A percentile compares a stretch with the other conserved stretches of the same genome.
Evolutionary conservation across 1,140 invertebrate species (phyloP).

Genomic region (Rhagoletis zephyria): DNA sequence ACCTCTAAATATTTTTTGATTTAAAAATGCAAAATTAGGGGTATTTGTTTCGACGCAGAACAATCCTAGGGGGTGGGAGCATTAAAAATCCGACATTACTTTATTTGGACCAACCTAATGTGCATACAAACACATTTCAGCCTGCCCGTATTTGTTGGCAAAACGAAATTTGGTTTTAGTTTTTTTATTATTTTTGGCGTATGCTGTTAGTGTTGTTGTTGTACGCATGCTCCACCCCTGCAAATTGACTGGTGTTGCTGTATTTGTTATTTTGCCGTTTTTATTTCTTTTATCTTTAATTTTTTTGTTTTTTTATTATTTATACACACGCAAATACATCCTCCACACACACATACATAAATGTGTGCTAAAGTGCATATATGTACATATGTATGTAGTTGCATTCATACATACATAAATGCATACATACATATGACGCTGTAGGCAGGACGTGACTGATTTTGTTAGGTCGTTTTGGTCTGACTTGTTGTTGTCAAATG

Average conservation of each 20-base stretch:
- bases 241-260: not conserved
- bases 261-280: not conserved
- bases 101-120: too few relatives aligned
- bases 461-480: not conserved
- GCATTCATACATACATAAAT: not conserved
- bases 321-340: too few relatives aligned
- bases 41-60: too few relatives aligned
- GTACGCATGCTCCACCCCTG: conserved; percentile 17
- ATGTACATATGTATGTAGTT: not conserved
- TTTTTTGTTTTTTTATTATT: not conserved
- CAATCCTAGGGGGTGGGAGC: too few relatives aligned
- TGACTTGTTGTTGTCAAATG: conserved; percentile 18
- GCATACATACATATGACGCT: not conserved
- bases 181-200: not conserved
- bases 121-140: too few relatives aligned
- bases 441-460: not conserved
- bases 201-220: not conserved
- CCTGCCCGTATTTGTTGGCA: not conserved
- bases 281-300: not conserved
- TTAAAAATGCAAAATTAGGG: too few relatives aligned
- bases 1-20: too few relatives aligned
- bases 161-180: not conserved
- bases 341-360: too few relatives aligned
- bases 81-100: too few relatives aligned
- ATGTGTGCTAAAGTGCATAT: too few relatives aligned